Evolutionary conservation across 2,797 vertebrate species (phyloP), one percentile per base, ranked within the genome.

Genomic region (Taeniopygia guttata): DNA sequence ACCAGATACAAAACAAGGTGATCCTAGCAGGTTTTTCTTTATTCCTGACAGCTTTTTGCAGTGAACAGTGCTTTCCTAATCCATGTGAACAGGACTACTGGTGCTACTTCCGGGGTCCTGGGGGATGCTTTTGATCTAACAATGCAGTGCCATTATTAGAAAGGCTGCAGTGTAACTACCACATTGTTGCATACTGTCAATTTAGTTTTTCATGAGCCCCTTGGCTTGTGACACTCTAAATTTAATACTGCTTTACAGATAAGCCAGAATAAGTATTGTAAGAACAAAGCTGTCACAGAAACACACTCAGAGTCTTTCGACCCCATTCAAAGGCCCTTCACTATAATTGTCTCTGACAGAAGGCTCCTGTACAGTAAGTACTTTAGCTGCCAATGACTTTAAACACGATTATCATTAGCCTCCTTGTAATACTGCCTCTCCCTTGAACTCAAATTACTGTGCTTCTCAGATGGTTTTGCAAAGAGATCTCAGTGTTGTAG

Each of bases 261-360:
- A 94, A 95, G 92, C 89, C 63, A 74, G 83, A 92, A 95, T 92
- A 96, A 94, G 95, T 90, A 92, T 51, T 80, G 74, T 83, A 93
- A 95, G 90, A 95, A 95, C 76, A 93, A 95, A 93, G 59, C 90
- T 92, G 92, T 63, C 90, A 92, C 59, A 87, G 92, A 83, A 95
- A 95, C 72, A 59, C 19, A 64, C 55, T 79, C 42, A 0, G 19
- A 75, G 46, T 84, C 45, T 90, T 95, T 63, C 1, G 3, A 92
- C 86, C 93, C 78, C 55, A 77, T 92, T 93, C 88, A 94, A 94
- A 95, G 86, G 63, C 83, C 77, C 70, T 93, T 90, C 84, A 74
- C 67, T 63, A 4, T 89, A 94, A 96, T 74, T 87, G 93, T 87
- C 84, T 93, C 63, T 95, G 95, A 95, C 92, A 96, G 88, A 95